A percentile compares a stretch with the other conserved stretches of the same genome.
Conservation (phyloP, 2,797 vertebrate genomes). For the Scleropages formosus region DNA sequence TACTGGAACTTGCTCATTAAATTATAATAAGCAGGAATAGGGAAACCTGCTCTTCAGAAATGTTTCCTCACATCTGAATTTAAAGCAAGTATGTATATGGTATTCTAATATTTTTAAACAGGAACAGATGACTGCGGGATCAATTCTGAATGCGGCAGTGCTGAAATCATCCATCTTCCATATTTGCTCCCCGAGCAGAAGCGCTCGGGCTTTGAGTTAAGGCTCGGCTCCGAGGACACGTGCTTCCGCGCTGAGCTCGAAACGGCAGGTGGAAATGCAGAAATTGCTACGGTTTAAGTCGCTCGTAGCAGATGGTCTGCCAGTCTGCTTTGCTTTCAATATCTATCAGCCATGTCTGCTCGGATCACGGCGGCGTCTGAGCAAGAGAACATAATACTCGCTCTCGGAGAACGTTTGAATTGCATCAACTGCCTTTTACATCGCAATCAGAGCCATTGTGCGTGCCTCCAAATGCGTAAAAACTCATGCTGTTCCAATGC, state of each 20-base stretch:
- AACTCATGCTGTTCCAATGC: not conserved
- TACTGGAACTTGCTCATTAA: not conserved
- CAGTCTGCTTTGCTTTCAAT: constrained; percentile 20
- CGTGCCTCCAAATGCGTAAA: not conserved
- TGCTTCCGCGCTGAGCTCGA: constrained; percentile 1
- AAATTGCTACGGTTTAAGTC: not conserved
- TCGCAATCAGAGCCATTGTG: not conserved
- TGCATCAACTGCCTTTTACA: constrained; percentile 14
- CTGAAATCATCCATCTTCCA: not conserved
- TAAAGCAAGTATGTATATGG: not conserved
- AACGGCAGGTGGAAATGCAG: constrained; percentile 30
- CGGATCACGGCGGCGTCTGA: constrained; percentile 23
- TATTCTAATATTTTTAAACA: not conserved
- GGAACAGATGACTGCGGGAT: constrained; percentile 1
- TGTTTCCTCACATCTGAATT: not conserved
- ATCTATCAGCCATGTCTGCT: constrained; percentile 20
- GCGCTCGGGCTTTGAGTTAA: not conserved
- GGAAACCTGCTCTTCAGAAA: not conserved
- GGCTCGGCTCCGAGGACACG: not conserved
- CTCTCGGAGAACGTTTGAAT: not conserved
- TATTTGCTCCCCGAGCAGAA: not conserved
- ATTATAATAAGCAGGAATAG: not conserved
- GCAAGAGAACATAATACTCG: not conserved
- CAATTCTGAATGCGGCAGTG: not conserved
- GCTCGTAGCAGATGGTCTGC: constrained; percentile 29